Base-by-base conservation (phyloP, 1,140 invertebrate genomes). In the Calliopsis andreniformis region DNA sequence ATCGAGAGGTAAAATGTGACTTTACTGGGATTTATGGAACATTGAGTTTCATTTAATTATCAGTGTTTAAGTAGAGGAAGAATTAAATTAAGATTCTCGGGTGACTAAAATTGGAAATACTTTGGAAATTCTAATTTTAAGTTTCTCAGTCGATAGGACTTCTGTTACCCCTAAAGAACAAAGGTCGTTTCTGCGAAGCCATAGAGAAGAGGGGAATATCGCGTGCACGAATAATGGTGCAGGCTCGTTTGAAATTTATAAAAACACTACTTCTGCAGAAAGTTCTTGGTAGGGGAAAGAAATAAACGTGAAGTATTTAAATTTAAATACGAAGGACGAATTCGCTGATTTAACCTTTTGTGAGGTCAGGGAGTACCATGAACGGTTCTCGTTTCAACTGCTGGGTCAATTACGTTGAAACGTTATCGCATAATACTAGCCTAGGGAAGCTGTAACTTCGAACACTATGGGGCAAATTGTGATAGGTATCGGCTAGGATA, bases 391-490 rank as follows among this genome's bases (percentile, higher is more conserved):
- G 43, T 58, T 45, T 51, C 51, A n/a, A 32, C 56, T 16, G 51
- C 25, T 28, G 71, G 76, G 64, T 80, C 80, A 83, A 84, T 87
- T 87, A 85, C 62, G 70, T 42, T 63, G 76, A 80, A 86, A 84
- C 70, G 68, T 80, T 75, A 59, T 59, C 55, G 2, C 42, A 67
- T 58, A 62, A 61, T 62, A 23, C 32, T 53, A 72, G 49, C 12
- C 47, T 64, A 68, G 42, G 75, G 69, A 77, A 71, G 53, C 56
- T 70, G 35, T 61, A 59, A 49, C 32, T 55, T 47, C 62, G 47
- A 51, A 69, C 75, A 78, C 69, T 68, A 53, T 47, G 20, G 49
- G 43, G 20, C 20, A 59, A 86, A 86, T 81, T 85, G 84, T 84
- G 67, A 49, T 58, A 64, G 67, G 55, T 76, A 86, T 87, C 84